These are phyloP conservation scores for Otus sunia DNA, from an alignment of 2,113 vertebrate species.

Conservation along the genomic window DNA sequence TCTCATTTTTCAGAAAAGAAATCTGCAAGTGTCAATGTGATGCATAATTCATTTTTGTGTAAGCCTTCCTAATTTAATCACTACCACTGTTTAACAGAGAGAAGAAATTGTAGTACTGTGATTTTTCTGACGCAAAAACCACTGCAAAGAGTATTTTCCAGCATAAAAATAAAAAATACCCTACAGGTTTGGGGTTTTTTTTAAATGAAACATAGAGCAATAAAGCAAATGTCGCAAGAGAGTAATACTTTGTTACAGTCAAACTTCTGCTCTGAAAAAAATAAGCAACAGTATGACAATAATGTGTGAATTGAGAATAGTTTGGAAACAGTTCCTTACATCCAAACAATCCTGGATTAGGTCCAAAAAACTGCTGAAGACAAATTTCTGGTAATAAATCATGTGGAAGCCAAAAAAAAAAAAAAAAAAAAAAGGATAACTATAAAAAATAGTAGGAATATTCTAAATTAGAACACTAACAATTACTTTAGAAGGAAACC, in stretches of 20 bases:
- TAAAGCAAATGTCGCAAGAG: background rate
- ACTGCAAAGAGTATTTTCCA: background rate
- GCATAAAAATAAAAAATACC: background rate
- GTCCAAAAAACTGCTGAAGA: background rate
- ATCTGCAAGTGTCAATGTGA: background rate
- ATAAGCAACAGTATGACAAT: background rate
- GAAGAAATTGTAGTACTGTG: background rate
- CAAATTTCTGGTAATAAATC: background rate
- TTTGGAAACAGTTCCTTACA: background rate
- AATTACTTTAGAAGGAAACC: background rate
- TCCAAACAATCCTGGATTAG: background rate
- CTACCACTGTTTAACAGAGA: background rate
- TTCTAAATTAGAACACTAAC: background rate
- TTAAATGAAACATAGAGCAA: background rate
- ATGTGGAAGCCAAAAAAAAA: background rate
- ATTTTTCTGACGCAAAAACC: background rate
- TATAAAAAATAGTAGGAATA: background rate
- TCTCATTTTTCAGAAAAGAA: background rate
- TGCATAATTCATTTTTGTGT: background rate
- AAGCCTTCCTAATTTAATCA: background rate
- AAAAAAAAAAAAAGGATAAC: background rate
- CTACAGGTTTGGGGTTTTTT: background rate
- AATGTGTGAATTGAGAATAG: background rate
- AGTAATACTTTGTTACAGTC: background rate
- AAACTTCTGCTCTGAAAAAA: background rate